Percentiles rank a stretch among this genome's conserved stretches.
phyloP scores from a whole-genome alignment of 2,797 vertebrate species.

The Gallinago nigripennis region DNA sequence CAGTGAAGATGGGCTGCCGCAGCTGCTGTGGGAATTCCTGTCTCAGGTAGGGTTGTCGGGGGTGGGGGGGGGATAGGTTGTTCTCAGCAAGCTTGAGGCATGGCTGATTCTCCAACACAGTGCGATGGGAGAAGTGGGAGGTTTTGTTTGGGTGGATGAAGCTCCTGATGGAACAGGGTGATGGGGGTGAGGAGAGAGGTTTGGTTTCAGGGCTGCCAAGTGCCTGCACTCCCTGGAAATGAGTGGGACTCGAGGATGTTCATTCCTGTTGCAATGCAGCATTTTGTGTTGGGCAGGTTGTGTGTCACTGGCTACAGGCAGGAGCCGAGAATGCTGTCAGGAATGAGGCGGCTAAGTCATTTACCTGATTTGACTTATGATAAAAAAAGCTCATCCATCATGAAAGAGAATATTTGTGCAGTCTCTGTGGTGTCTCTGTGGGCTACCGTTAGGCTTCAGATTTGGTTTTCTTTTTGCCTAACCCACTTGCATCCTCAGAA shows the following conservation, averaged over 20 bases:
- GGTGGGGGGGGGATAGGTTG: background rate
- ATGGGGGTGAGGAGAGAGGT: background rate
- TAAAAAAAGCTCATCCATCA: background rate
- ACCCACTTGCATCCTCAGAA: background rate
- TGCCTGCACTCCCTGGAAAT: background rate
- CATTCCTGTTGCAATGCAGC: background rate
- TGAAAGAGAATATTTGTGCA: background rate
- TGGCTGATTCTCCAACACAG: accelerated
- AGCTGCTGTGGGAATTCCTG: constrained; percentile 23
- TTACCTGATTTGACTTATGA: background rate
- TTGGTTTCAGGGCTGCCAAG: background rate
- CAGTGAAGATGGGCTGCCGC: background rate
- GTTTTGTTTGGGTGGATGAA: accelerated
- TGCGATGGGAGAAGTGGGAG: background rate
- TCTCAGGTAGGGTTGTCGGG: constrained; percentile 18
- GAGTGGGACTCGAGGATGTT: background rate
- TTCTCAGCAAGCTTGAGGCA: background rate
- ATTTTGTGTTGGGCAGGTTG: background rate
- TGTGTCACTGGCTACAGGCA: background rate
- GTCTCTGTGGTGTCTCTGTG: background rate
- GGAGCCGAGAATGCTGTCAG: background rate
- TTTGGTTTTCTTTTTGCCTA: background rate
- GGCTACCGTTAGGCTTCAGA: background rate
- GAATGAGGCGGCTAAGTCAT: background rate
- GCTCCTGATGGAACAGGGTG: background rate